phyloP scores from a whole-genome alignment of 2,797 vertebrate species.

The Protosalanx chinensis region DNA sequence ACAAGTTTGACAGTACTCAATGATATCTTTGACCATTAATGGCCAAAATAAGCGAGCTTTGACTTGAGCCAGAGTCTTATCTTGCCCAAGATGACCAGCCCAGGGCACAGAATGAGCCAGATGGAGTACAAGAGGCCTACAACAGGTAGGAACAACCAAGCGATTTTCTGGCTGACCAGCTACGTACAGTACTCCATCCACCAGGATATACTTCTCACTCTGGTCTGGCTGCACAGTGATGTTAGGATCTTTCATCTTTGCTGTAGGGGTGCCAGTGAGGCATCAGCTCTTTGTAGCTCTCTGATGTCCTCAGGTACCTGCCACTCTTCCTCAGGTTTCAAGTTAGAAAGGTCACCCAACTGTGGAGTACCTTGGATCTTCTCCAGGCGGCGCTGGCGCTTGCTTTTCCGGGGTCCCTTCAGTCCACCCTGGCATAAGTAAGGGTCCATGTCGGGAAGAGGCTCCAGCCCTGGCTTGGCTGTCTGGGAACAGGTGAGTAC shows the following conservation, averaged over 20 bases:
- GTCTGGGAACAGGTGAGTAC: constrained; percentile 1
- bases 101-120: background rate
- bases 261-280: background rate
- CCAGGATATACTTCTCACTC: too few relatives aligned
- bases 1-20: constrained; percentile 5
- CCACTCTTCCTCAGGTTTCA: too few relatives aligned
- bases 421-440: constrained; percentile 3
- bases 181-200: constrained; percentile 1
- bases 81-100: background rate
- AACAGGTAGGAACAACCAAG: background rate
- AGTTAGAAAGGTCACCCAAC: background rate
- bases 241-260: background rate
- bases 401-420: constrained; percentile 2
- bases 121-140: background rate
- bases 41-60: constrained; percentile 6
- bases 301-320: background rate
- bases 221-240: too few relatives aligned
- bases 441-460: background rate
- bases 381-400: background rate
- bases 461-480: constrained; percentile 8
- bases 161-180: background rate
- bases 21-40: background rate
- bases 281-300: background rate
- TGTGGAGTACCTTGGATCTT: background rate
- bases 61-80: constrained; percentile 4